Percentiles rank a stretch among this genome's conserved stretches.
Conservation (phyloP, 2,113 vertebrate genomes). For the Megaceryle torquata region DNA sequence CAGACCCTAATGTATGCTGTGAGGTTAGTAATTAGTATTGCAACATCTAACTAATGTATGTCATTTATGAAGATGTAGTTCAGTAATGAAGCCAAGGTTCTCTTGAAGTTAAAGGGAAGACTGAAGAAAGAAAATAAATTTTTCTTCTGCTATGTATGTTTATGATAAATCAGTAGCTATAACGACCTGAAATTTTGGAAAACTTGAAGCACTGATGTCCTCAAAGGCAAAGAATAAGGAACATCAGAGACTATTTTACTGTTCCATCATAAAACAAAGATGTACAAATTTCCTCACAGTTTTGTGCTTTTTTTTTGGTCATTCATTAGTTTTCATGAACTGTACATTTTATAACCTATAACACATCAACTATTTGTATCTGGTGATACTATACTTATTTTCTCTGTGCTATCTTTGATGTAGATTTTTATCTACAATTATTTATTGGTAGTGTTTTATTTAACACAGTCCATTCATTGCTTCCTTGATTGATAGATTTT, state of each 20-base stretch:
- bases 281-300: neutral
- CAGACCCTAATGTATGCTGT: neutral
- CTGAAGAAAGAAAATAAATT: neutral
- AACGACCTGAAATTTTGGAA: neutral
- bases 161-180: neutral
- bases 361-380: neutral
- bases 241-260: neutral
- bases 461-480: neutral
- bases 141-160: neutral
- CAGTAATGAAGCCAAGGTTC: neutral
- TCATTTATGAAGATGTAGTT: neutral
- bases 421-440: neutral
- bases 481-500: neutral
- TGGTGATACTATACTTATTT: neutral
- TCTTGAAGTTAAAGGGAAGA: neutral
- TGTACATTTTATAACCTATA: slow-evolving; percentile 21
- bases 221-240: neutral
- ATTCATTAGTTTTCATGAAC: neutral
- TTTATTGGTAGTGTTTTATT: neutral
- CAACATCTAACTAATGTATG: neutral
- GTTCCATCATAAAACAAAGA: neutral
- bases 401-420: neutral
- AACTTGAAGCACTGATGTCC: neutral
- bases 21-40: neutral
- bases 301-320: neutral